Conservation (phyloP, 2,113 vertebrate species). For the Phocoena phocoena region DNA sequence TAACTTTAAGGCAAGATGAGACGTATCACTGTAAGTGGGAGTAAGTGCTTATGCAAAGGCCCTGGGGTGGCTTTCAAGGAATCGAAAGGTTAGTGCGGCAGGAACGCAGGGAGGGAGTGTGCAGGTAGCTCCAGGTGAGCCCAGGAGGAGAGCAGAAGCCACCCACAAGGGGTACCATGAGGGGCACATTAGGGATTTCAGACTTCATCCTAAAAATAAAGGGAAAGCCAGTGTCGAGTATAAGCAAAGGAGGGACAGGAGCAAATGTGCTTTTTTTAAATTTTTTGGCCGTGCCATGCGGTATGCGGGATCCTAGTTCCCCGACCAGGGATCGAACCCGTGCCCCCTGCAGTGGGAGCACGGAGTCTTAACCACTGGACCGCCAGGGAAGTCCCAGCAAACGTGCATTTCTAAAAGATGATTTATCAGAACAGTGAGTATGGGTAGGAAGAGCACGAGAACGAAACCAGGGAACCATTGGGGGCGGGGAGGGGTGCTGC, state of each 20-base stretch:
- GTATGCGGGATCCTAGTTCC: too few species aligned
- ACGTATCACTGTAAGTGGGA: too few species aligned
- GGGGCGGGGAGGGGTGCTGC: background rate
- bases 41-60: background rate
- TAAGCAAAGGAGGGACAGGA: background rate
- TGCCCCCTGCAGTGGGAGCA: too few species aligned
- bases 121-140: background rate
- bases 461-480: background rate
- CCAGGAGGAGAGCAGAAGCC: background rate
- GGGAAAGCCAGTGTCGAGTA: background rate
- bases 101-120: background rate
- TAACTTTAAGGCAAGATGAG: background rate
- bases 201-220: background rate
- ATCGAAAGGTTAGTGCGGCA: background rate
- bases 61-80: background rate
- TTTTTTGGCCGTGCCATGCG: too few species aligned
- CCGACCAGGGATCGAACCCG: too few species aligned
- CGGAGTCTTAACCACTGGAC: too few species aligned
- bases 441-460: background rate
- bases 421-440: background rate
- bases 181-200: background rate
- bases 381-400: too few species aligned
- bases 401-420: background rate
- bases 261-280: background rate
- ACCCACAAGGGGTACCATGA: background rate